phyloP scores from a whole-genome alignment of 2,888 invertebrate genomes.

The Amiota minor region DNA sequence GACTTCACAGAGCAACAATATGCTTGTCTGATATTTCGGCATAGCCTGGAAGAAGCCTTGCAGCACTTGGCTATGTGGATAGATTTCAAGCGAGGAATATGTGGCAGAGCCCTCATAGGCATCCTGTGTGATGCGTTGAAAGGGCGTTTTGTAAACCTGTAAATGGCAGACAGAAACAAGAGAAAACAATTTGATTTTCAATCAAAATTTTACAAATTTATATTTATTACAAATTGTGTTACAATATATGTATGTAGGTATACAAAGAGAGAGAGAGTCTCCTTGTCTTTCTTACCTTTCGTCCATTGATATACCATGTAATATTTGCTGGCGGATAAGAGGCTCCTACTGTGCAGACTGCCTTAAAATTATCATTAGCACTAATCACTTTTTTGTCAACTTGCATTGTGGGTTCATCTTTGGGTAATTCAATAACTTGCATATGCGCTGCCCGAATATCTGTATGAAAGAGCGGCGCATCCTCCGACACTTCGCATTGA shows the following conservation, averaged over 20 bases:
- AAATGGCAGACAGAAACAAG: conserved; percentile 9
- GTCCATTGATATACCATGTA: conserved; percentile 76
- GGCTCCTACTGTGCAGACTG: conserved; percentile 76
- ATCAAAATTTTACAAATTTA: too few relatives aligned
- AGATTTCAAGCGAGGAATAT: conserved; percentile 72
- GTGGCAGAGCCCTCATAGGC: conserved; percentile 72
- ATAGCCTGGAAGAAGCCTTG: conserved; percentile 72
- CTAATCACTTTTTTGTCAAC: conserved; percentile 75
- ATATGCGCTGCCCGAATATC: conserved; percentile 75
- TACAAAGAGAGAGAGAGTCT: neutral
- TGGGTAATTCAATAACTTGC: conserved; percentile 76
- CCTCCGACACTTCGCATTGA: conserved; percentile 77
- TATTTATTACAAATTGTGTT: neutral
- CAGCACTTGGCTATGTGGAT: conserved; percentile 72
- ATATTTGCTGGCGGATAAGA: conserved; percentile 76
- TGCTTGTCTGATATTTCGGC: conserved; percentile 72
- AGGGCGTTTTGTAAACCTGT: conserved; percentile 72
- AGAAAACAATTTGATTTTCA: conserved; percentile 19
- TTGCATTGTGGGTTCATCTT: conserved; percentile 75
- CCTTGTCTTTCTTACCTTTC: conserved; percentile 71
- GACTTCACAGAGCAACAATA: conserved; percentile 71
- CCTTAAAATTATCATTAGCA: conserved; percentile 75
- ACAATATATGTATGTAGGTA: too few relatives aligned
- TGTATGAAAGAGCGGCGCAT: conserved; percentile 77
- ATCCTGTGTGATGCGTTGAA: conserved; percentile 72